Evolutionary conservation across 2,113 vertebrate species (phyloP).

Genomic region (Rhipidura dahli): DNA sequence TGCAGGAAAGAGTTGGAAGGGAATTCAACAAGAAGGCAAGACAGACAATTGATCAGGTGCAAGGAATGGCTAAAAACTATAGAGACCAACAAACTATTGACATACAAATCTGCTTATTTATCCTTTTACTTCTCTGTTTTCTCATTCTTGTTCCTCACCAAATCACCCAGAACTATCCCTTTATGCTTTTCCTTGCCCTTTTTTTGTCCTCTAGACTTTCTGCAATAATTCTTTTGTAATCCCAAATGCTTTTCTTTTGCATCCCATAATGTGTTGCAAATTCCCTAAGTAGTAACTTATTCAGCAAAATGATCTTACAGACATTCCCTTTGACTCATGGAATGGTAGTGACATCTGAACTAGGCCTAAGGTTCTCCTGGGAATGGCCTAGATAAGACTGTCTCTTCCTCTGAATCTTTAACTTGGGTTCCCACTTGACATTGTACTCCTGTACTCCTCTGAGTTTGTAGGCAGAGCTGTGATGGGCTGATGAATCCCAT

Average conservation of each 20-base stretch:
- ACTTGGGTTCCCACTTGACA: neutral
- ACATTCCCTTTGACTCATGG: fast-evolving
- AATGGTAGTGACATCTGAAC: neutral
- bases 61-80: neutral
- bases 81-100: neutral
- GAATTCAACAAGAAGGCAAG: neutral
- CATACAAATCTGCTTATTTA: neutral
- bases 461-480: neutral
- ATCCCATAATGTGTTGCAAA: neutral
- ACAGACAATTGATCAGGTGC: neutral
- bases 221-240: neutral
- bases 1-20: neutral
- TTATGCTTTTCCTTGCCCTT: neutral
- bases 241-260: neutral
- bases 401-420: neutral
- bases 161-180: neutral
- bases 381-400: neutral
- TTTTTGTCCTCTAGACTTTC: neutral
- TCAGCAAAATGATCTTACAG: neutral
- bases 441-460: neutral
- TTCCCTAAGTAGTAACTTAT: neutral
- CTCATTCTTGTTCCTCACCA: neutral
- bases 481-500: neutral
- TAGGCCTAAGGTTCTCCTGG: neutral
- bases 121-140: neutral